Evolutionary conservation across 1,140 invertebrate genomes (phyloP).

Genomic region (Euura lappo): DNA sequence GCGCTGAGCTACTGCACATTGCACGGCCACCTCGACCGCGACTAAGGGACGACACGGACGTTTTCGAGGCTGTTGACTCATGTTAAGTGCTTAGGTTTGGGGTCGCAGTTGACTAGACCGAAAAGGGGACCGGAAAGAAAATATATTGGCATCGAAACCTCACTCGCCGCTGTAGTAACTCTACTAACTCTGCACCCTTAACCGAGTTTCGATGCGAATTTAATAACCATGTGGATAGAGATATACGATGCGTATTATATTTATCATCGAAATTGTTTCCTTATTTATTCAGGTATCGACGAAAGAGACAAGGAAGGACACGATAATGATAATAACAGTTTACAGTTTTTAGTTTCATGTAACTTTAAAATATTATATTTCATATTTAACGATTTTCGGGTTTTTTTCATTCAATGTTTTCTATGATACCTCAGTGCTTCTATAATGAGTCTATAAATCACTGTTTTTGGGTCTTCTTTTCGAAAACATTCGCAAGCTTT

Average conservation of each 20-base stretch:
- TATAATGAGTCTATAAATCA: too few relatives aligned
- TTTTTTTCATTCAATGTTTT: too few relatives aligned
- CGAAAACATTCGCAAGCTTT: too few relatives aligned
- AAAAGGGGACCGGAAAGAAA: background rate
- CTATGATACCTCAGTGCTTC: too few relatives aligned
- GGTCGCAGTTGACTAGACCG: background rate
- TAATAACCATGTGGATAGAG: background rate
- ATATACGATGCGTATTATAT: background rate
- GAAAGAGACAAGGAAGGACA: too few relatives aligned
- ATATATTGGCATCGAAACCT: background rate
- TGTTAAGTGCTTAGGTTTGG: background rate
- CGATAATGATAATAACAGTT: too few relatives aligned
- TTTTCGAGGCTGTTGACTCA: conserved; percentile 4
- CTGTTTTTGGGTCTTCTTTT: too few relatives aligned
- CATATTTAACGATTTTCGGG: too few relatives aligned
- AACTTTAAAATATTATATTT: too few relatives aligned
- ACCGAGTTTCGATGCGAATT: background rate
- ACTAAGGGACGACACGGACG: background rate
- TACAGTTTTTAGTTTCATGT: too few relatives aligned
- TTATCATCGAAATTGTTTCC: background rate
- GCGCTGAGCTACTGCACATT: too few relatives aligned
- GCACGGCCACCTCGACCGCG: background rate
- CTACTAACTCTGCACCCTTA: background rate
- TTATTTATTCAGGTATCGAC: background rate
- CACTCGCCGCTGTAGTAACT: background rate